Conservation (phyloP, 2,797 vertebrate species). For the Gallinago stenura region DNA sequence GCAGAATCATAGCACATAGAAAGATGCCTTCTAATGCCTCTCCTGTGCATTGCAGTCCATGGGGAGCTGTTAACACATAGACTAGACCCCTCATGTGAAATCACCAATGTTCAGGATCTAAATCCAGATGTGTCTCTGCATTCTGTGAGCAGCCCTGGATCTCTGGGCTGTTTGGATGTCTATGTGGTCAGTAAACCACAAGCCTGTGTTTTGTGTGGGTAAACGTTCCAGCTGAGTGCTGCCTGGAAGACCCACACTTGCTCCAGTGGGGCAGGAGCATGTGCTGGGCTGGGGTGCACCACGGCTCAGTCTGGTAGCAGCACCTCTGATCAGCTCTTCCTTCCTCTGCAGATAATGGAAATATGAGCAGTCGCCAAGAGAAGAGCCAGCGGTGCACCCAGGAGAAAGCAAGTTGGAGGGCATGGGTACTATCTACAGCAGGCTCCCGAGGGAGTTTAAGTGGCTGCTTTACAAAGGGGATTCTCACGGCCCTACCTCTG, state of each 20-base stretch:
- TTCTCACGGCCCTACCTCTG: neutral
- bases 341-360: neutral
- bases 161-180: neutral
- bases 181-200: neutral
- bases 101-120: neutral
- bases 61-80: neutral
- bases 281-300: neutral
- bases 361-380: too few relatives aligned
- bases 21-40: neutral
- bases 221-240: accelerated
- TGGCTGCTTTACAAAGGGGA: neutral
- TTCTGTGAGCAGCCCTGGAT: neutral
- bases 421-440: neutral
- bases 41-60: neutral
- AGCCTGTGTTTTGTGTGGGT: neutral
- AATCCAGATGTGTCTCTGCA: neutral
- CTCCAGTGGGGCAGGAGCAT: neutral
- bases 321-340: neutral
- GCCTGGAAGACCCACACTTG: neutral
- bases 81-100: neutral
- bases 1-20: neutral
- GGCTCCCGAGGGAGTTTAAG: neutral
- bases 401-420: neutral
- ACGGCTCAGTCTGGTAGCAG: accelerated
- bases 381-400: neutral